Percentiles rank a stretch among this genome's conserved stretches.
phyloP scores from a whole-genome alignment of 2,888 invertebrate genomes.

The Yponomeuta cagnagella region DNA sequence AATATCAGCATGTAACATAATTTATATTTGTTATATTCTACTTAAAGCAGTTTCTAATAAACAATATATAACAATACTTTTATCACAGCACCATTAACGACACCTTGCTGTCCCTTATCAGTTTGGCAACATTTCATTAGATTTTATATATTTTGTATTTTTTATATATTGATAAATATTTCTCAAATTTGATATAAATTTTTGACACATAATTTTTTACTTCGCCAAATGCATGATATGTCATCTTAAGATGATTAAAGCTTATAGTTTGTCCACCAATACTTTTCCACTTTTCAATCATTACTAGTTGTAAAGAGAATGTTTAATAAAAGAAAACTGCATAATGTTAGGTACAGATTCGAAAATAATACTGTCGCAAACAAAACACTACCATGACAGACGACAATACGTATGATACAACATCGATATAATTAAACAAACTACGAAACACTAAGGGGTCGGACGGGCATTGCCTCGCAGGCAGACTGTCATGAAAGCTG shows the following conservation, averaged over 20 bases:
- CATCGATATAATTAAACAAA: conserved; percentile 39
- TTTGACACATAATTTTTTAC: background rate
- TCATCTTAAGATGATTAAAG: conserved; percentile 57
- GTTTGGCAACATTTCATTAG: conserved; percentile 40
- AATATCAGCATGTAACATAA: background rate
- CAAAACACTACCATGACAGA: conserved; percentile 7
- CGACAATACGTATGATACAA: conserved; percentile 36
- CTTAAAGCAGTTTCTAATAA: conserved; percentile 38
- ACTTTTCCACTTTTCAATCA: background rate
- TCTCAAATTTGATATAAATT: background rate
- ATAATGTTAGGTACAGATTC: background rate
- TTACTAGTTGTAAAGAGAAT: conserved; percentile 16
- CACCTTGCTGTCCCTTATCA: conserved; percentile 43
- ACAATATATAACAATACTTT: conserved; percentile 44
- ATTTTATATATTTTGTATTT: conserved; percentile 21
- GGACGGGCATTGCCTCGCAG: conserved; percentile 40
- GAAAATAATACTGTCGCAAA: background rate
- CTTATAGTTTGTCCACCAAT: conserved; percentile 36
- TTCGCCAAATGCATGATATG: conserved; percentile 38
- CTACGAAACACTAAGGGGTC: conserved; percentile 48
- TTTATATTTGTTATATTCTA: conserved; percentile 31
- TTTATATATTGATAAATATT: conserved; percentile 17
- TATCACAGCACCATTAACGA: conserved; percentile 59
- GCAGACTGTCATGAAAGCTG: conserved; percentile 23
- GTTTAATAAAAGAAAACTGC: conserved; percentile 2